Evolutionary conservation across 2,113 vertebrate species (phyloP).

Genomic region (Dasyurus viverrinus): DNA sequence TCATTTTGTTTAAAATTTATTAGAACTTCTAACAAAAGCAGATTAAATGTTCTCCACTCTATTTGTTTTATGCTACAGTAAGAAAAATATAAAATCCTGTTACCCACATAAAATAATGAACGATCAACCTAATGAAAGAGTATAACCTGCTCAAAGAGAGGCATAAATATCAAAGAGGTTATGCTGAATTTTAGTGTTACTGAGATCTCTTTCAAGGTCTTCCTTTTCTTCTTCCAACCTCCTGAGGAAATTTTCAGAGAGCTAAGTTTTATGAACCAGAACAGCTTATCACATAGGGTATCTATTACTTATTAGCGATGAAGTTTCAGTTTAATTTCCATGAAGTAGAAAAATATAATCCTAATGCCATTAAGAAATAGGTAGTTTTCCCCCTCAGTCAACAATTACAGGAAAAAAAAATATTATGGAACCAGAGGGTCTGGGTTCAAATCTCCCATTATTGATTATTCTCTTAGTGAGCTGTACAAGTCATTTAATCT

Average conservation of each 20-base stretch:
- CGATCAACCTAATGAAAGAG: not conserved
- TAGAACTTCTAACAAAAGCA: conserved; percentile 35
- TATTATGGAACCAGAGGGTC: not conserved
- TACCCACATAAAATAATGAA: conserved; percentile 34
- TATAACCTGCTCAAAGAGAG: conserved; percentile 11
- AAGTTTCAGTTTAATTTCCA: not conserved
- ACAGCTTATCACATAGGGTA: not conserved
- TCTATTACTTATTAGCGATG: not conserved
- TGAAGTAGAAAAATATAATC: not conserved
- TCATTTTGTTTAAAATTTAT: conserved; percentile 40
- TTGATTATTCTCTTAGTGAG: not conserved
- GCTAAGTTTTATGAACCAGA: not conserved
- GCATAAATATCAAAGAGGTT: not conserved
- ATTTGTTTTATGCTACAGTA: conserved; percentile 9
- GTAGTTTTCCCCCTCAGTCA: not conserved
- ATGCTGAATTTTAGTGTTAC: not conserved
- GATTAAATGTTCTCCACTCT: conserved; percentile 3
- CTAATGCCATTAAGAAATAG: not conserved
- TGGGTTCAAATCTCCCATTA: not conserved
- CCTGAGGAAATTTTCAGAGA: conserved; percentile 16
- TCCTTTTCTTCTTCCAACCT: not conserved
- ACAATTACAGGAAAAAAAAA: not conserved
- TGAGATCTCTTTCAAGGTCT: not conserved
- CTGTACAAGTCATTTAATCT: not conserved
- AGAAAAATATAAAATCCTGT: conserved; percentile 17